A percentile compares a stretch with the other conserved stretches of the same genome.
Conservation (phyloP, 2,888 invertebrate genomes). For the Cerastoderma edule region DNA sequence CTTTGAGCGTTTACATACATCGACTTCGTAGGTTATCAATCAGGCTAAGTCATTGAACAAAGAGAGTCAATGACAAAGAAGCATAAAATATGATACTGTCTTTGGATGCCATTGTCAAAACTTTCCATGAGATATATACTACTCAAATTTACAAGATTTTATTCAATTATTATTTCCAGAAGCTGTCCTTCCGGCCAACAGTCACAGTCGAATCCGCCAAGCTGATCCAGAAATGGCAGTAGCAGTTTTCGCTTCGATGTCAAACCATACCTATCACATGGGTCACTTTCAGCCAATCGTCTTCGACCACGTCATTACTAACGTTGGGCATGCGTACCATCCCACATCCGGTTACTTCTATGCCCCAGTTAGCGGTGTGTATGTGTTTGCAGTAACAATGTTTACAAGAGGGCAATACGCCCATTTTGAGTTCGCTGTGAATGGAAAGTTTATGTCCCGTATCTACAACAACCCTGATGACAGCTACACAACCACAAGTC, state of each 20-base stretch:
- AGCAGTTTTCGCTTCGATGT: conserved; percentile 6
- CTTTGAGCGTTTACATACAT: too few relatives aligned
- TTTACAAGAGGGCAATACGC: neutral
- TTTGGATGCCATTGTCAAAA: too few relatives aligned
- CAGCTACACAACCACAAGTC: neutral
- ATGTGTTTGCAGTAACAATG: conserved; percentile 10
- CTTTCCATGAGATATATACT: too few relatives aligned
- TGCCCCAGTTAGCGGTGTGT: conserved; percentile 7
- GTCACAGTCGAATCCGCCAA: neutral
- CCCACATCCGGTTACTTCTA: neutral
- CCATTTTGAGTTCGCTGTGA: neutral
- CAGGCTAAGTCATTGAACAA: too few relatives aligned
- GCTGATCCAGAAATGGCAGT: neutral
- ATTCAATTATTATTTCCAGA: too few relatives aligned
- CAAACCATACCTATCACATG: neutral
- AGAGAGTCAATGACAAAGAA: too few relatives aligned
- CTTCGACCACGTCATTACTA: conserved; percentile 12
- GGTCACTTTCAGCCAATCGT: neutral
- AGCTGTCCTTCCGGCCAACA: neutral
- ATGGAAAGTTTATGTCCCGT: neutral
- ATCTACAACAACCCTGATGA: neutral
- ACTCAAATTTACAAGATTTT: too few relatives aligned
- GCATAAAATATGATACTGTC: too few relatives aligned
- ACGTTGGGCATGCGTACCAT: conserved; percentile 9
- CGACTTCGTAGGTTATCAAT: too few relatives aligned